phyloP scores from a whole-genome alignment of 2,888 invertebrate species.

The Melanostoma scalare region DNA sequence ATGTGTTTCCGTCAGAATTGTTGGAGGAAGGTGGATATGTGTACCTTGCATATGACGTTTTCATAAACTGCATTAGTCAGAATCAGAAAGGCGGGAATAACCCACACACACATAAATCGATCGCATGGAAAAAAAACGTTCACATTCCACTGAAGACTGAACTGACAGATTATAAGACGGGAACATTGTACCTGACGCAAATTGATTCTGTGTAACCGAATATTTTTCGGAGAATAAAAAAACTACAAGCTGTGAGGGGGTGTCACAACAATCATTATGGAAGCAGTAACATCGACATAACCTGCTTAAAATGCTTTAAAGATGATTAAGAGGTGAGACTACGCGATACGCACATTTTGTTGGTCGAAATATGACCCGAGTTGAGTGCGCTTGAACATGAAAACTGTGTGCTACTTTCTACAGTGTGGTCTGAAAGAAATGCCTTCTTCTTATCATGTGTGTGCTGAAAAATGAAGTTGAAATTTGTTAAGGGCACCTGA shows the following conservation, averaged over 20 bases:
- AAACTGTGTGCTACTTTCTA: not conserved
- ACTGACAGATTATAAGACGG: slow-evolving; percentile 9
- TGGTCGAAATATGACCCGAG: slow-evolving; percentile 51
- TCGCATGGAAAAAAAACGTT: slow-evolving; percentile 34
- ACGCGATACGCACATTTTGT: slow-evolving; percentile 46
- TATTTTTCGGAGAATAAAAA: slow-evolving; percentile 22
- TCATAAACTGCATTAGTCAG: slow-evolving; percentile 26
- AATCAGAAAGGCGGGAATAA: not conserved
- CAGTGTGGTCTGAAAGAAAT: slow-evolving; percentile 27
- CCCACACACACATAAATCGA: slow-evolving; percentile 7
- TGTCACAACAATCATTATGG: slow-evolving; percentile 37
- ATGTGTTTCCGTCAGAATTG: slow-evolving; percentile 14
- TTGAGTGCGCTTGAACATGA: slow-evolving; percentile 14
- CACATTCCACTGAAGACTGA: slow-evolving; percentile 4
- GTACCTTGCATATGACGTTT: not conserved
- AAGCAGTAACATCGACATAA: slow-evolving; percentile 39
- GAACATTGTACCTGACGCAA: slow-evolving; percentile 36
- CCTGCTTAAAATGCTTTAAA: slow-evolving; percentile 56
- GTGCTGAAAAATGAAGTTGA: too few species aligned
- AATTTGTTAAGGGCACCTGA: too few species aligned
- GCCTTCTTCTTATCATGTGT: not conserved
- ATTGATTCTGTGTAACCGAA: slow-evolving; percentile 49
- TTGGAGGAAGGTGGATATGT: slow-evolving; percentile 1
- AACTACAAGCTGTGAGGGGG: slow-evolving; percentile 16
- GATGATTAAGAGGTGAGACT: slow-evolving; percentile 59